Percentiles rank a stretch among this genome's conserved stretches.
Evolutionary conservation across 2,797 vertebrate species (phyloP).

Genomic region (Lepidocolaptes lacrymiger): DNA sequence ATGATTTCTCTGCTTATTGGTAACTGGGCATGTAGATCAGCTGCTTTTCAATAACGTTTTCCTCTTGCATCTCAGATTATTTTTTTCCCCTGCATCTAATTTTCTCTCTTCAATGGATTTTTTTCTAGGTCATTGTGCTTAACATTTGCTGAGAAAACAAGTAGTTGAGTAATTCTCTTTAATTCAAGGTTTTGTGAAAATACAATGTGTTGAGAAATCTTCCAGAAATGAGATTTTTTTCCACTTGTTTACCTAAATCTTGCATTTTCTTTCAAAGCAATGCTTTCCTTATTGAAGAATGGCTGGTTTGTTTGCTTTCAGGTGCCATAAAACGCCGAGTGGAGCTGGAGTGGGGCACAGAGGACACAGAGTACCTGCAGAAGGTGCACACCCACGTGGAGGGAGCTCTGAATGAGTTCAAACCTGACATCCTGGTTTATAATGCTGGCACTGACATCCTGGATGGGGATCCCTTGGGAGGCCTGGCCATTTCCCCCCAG

Average conservation of each 20-base stretch:
- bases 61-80: not conserved
- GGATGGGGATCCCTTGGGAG: conserved; percentile 92
- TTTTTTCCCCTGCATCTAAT: not conserved
- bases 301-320: conserved; percentile 47
- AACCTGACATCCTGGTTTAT: conserved; percentile 89
- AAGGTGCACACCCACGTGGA: conserved; percentile 88
- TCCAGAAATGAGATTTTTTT: not conserved
- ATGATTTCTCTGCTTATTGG: not conserved
- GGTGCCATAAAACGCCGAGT: conserved; percentile 92
- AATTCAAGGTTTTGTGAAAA: not conserved
- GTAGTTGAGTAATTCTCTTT: not conserved
- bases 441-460: conserved; percentile 94
- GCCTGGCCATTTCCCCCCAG: conserved; percentile 92
- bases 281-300: not conserved
- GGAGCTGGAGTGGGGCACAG: conserved; percentile 94
- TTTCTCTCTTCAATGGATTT: not conserved
- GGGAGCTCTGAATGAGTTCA: conserved; percentile 85
- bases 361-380: conserved; percentile 90
- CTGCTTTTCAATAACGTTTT: conserved; percentile 7
- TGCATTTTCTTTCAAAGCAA: not conserved
- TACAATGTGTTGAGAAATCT: not conserved
- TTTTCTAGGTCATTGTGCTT: conserved; percentile 41
- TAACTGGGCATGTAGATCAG: not conserved
- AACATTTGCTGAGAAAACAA: not conserved
- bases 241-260: not conserved